phyloP scores from a whole-genome alignment of 2,113 vertebrate species.

The mouse (Mus musculus) region GRCm39 chr8:78587001-78587500 shows the following conservation, averaged over 20 bases:
- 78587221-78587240: not conserved
- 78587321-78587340: not conserved
- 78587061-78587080: not conserved
- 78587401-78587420: not conserved
- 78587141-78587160: not conserved
- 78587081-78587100: not conserved
- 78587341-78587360: not conserved
- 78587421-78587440: not conserved
- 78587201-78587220: not conserved
- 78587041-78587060: not conserved
- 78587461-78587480: not conserved
- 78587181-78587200: not conserved
- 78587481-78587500: not conserved
- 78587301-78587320: not conserved
- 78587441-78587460: not conserved
- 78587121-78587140: not conserved
- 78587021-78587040: not conserved
- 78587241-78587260: not conserved
- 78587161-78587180: not conserved
- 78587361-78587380: not conserved
- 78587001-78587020: not conserved
- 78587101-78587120: not conserved
- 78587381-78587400: not conserved
- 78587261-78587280: not conserved
- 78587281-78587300: not conserved